Evolutionary conservation across 2,797 vertebrate species (phyloP), one percentile per base, ranked within the genome.

Genomic region (Taenioides sp.): DNA sequence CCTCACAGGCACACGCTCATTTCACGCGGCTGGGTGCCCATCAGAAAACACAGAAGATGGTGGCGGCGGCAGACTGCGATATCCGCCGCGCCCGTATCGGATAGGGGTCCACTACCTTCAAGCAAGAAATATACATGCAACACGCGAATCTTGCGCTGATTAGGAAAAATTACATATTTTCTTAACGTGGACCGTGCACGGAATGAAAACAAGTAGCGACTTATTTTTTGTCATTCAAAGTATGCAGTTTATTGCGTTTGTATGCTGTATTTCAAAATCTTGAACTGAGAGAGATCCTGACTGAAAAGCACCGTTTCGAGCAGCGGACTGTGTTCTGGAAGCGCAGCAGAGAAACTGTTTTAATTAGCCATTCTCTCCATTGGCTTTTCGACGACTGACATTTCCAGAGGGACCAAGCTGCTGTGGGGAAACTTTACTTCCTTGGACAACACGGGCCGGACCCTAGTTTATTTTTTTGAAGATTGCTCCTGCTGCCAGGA

Each of bases 1-100:
- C 20, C 69, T 68, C 71, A 17, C 47, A 59, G 22, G 54, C 47
- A 11, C 70, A 43, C 58, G 34, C 74, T 43, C 37, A 37, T n/a
- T 11, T 52, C 69, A 76, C 43, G 65, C 34, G 65, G 76, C 66
- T 76, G 77, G 86, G 79, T 69, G 75, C 62, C 66, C 77, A 83
- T 75, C 74, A 72, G 76, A 69, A 66, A 66, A 25, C 75, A 23
- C 81, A 83, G 87, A 90, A 91, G 89, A 92, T 91, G 91, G 88
- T 89, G 88, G 88, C 80, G 73, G 67, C 77, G 60, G 71, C 74
- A 70, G 76, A 67, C 77, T 23, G 77, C 60, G 69, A 57, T 75
- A 69, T 71, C 61, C 80, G 20, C 80, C 16, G 71, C 68, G 73
- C 72, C 82, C 50, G 86, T 74, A 79, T 70, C 70, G 75, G 1